Percentiles rank a stretch among this genome's conserved stretches.
Evolutionary conservation across 2,888 invertebrate genomes (phyloP).

Genomic region (Tetheella fluctuosa): DNA sequence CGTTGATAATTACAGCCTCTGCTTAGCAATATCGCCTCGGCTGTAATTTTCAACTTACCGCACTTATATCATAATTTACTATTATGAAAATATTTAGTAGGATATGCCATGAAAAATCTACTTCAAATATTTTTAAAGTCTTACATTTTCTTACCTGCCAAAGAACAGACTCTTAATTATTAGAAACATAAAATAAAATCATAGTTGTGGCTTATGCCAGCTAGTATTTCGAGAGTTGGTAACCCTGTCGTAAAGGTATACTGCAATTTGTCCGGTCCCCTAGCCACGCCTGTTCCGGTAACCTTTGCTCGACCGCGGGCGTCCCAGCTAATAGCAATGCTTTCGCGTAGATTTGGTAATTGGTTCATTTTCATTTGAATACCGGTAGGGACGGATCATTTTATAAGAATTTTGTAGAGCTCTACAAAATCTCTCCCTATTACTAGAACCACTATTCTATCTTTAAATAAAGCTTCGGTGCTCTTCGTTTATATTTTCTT

Average conservation of each 20-base stretch:
- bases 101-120: no score
- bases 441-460: no score
- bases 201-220: constrained; percentile 15
- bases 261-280: constrained; percentile 40
- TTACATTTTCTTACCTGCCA: no score
- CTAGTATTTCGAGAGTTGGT: constrained; percentile 14
- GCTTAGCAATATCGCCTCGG: no score
- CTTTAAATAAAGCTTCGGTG: no score
- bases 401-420: not conserved
- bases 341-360: constrained; percentile 29
- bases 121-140: no score
- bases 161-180: no score
- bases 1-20: no score
- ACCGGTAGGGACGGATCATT: not conserved
- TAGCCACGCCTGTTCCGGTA: constrained; percentile 18
- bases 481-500: no score
- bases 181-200: not conserved
- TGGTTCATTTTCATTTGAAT: constrained; percentile 29
- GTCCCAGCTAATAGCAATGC: constrained; percentile 35
- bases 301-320: constrained; percentile 31
- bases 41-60: no score
- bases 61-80: no score
- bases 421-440: not conserved
- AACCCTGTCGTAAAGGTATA: constrained; percentile 16
- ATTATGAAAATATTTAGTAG: no score